phyloP scores from a whole-genome alignment of 1,140 invertebrate genomes.

The Neoseiulus cucumeris region DNA sequence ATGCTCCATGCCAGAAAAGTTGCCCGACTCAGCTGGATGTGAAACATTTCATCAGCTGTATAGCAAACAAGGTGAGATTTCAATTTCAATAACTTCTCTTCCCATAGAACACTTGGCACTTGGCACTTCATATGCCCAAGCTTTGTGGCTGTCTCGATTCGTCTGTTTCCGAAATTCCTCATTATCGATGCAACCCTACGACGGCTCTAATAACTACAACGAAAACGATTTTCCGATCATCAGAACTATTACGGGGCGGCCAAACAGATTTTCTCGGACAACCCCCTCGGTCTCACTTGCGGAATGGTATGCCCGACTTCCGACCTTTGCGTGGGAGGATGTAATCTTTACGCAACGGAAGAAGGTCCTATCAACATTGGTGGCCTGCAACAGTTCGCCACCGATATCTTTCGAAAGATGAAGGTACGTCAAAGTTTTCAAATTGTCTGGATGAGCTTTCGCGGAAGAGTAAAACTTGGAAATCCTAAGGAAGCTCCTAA shows the following conservation, averaged over 20 bases:
- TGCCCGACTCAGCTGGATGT: slow-evolving; percentile 94
- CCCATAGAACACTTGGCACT: no score
- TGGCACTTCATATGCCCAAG: no score
- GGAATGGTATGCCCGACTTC: slow-evolving; percentile 98
- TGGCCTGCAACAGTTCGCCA: slow-evolving; percentile 90
- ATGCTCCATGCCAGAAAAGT: slow-evolving; percentile 94
- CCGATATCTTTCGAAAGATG: slow-evolving; percentile 35
- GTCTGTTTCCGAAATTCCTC: no score
- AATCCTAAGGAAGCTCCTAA: not conserved
- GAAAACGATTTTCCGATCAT: no score
- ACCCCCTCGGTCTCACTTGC: slow-evolving; percentile 84
- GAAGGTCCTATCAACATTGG: slow-evolving; percentile 97
- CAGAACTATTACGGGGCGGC: slow-evolving; percentile 96
- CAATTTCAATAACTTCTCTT: no score
- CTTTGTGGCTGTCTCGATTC: no score
- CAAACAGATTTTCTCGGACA: slow-evolving; percentile 86
- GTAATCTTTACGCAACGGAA: slow-evolving; percentile 81
- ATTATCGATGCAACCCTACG: no score
- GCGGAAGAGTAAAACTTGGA: no score
- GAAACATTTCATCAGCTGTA: slow-evolving; percentile 88
- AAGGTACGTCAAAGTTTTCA: not conserved
- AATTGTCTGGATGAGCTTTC: no score
- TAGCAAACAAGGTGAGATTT: slow-evolving; percentile 60
- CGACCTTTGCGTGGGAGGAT: slow-evolving; percentile 91
- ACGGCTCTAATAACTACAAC: no score